phyloP scores from a whole-genome alignment of 2,888 invertebrate genomes.

The Criorhina ranunculi region DNA sequence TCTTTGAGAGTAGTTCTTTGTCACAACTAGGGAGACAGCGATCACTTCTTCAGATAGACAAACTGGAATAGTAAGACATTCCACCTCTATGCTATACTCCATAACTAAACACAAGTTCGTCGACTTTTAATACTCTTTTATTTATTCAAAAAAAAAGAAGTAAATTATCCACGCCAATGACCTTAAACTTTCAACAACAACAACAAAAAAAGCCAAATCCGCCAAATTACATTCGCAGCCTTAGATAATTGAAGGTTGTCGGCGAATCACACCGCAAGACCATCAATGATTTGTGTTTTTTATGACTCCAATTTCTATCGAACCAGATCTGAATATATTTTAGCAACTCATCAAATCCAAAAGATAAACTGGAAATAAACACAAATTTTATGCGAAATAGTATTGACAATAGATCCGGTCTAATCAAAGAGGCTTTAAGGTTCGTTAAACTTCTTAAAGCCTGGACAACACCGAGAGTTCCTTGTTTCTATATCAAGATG shows the following conservation, averaged over 20 bases:
- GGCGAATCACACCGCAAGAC: background rate
- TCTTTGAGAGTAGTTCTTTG: too few species aligned
- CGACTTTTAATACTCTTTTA: background rate
- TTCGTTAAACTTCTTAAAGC: constrained; percentile 11
- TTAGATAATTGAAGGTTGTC: constrained; percentile 8
- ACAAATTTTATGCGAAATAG: background rate
- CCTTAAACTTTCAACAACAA: too few species aligned
- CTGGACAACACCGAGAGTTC: background rate
- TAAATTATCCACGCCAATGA: constrained; percentile 2
- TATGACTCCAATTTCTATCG: background rate
- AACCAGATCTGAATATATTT: background rate
- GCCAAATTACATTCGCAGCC: background rate
- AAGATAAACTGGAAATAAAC: background rate
- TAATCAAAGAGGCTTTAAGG: background rate
- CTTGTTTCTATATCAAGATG: constrained; percentile 2
- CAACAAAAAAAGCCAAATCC: background rate
- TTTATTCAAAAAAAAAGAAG: background rate
- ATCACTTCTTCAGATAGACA: too few species aligned
- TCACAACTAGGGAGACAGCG: too few species aligned
- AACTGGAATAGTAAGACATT: too few species aligned
- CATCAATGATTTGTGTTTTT: constrained; percentile 8
- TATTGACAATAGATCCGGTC: background rate
- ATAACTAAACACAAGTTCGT: background rate
- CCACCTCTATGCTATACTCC: too few species aligned
- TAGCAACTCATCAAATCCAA: background rate